Evolutionary conservation across 2,888 invertebrate genomes (phyloP).

Genomic region (Amiota minor): DNA sequence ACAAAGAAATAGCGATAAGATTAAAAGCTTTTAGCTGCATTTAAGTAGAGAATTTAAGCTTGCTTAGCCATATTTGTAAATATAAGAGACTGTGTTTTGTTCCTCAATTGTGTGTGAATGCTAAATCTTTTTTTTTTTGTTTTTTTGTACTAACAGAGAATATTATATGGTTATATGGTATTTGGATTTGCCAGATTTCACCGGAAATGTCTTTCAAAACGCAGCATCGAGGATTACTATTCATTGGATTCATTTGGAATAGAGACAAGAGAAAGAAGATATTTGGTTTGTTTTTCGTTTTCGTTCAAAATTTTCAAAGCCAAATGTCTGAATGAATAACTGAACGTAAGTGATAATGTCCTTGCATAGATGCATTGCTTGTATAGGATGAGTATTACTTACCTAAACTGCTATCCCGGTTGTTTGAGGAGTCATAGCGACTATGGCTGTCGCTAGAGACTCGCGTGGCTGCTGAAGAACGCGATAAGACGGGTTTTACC

Average conservation of each 20-base stretch:
- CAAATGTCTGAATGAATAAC: conserved; percentile 49
- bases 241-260: conserved; percentile 38
- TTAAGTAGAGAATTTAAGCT: no score
- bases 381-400: conserved; percentile 44
- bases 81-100: no score
- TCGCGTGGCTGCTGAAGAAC: conserved; percentile 61
- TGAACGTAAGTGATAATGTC: not conserved
- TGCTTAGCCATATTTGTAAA: no score
- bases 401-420: conserved; percentile 73
- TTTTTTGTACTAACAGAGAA: no score
- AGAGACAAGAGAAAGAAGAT: conserved; percentile 44
- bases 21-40: no score
- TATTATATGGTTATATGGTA: no score
- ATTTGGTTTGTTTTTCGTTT: conserved; percentile 25
- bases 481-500: conserved; percentile 65
- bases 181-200: no score
- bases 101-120: no score
- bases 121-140: no score
- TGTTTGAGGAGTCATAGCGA: conserved; percentile 66
- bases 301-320: conserved; percentile 39
- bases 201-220: conserved; percentile 36
- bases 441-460: conserved; percentile 53
- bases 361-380: not conserved
- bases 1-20: no score
- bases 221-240: conserved; percentile 48